Evolutionary conservation across 1,140 invertebrate species (phyloP).

Genomic region (Eumaeus atala): DNA sequence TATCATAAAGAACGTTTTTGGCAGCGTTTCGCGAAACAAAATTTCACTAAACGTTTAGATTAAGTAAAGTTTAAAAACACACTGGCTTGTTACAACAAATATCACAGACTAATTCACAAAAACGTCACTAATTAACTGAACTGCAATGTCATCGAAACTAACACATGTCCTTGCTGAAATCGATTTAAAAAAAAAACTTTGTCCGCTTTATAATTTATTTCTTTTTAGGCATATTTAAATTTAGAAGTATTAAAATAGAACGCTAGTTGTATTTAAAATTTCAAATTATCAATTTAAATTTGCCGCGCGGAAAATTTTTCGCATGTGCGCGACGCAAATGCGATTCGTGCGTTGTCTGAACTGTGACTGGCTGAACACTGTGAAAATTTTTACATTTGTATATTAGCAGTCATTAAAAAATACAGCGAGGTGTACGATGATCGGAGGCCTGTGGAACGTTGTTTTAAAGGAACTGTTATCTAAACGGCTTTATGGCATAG

Average conservation of each 20-base stretch:
- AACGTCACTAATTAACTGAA: conserved; percentile 41
- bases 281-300: conserved; percentile 41
- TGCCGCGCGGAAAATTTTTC: conserved; percentile 50
- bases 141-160: conserved; percentile 46
- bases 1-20: conserved; percentile 69
- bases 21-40: conserved; percentile 58
- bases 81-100: conserved; percentile 52
- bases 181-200: conserved; percentile 18
- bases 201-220: conserved; percentile 40
- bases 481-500: conserved; percentile 41
- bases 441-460: conserved; percentile 53
- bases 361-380: conserved; percentile 59
- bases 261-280: conserved; percentile 26
- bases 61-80: conserved; percentile 38
- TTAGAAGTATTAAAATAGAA: conserved; percentile 29
- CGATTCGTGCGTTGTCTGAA: conserved; percentile 47
- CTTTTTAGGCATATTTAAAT: conserved; percentile 66
- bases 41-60: conserved; percentile 57
- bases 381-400: conserved; percentile 55
- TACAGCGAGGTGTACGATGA: conserved; percentile 56
- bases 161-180: conserved; percentile 37
- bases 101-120: conserved; percentile 61
- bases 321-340: conserved; percentile 48
- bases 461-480: conserved; percentile 64
- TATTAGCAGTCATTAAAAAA: conserved; percentile 66